Percentiles rank a stretch among this genome's conserved stretches.
Conservation (phyloP, 2,888 invertebrate genomes). For the Phyllotreta cruciferae region DNA sequence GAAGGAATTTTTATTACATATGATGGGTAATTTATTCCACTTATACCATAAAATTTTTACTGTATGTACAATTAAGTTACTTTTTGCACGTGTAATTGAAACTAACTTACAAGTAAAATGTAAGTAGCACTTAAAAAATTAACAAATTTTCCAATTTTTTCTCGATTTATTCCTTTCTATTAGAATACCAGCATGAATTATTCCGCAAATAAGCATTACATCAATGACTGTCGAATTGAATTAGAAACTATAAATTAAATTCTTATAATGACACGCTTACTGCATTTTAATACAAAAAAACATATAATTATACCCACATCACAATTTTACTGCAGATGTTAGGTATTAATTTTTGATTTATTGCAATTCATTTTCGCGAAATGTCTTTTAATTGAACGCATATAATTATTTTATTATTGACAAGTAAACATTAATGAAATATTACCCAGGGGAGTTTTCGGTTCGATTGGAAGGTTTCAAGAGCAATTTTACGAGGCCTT, state of each 20-base stretch:
- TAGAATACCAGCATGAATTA: too few relatives aligned
- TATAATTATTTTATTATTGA: slow-evolving; percentile 6
- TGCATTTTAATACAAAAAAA: slow-evolving; percentile 6
- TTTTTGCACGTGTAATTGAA: too few relatives aligned
- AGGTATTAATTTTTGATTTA: slow-evolving; percentile 11
- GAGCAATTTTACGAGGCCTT: too few relatives aligned
- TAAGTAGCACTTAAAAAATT: too few relatives aligned
- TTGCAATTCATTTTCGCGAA: slow-evolving; percentile 6
- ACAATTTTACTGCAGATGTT: slow-evolving; percentile 15
- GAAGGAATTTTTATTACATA: too few relatives aligned
- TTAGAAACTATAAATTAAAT: slow-evolving; percentile 10
- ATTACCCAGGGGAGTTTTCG: background rate
- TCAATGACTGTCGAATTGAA: background rate
- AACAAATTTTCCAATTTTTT: too few relatives aligned
- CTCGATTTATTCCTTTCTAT: too few relatives aligned
- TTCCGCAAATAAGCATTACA: slow-evolving; percentile 1
- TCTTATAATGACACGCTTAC: background rate
- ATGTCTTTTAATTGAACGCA: slow-evolving; percentile 9
- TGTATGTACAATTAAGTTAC: too few relatives aligned
- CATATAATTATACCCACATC: slow-evolving; percentile 17
- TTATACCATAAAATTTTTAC: too few relatives aligned
- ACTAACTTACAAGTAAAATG: too few relatives aligned
- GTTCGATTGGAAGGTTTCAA: background rate
- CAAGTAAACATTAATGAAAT: slow-evolving; percentile 12
- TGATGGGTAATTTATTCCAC: too few relatives aligned